Evolutionary conservation across 2,888 invertebrate genomes (phyloP), one percentile per base, ranked within the genome.

Genomic region (Nomada fabriciana): DNA sequence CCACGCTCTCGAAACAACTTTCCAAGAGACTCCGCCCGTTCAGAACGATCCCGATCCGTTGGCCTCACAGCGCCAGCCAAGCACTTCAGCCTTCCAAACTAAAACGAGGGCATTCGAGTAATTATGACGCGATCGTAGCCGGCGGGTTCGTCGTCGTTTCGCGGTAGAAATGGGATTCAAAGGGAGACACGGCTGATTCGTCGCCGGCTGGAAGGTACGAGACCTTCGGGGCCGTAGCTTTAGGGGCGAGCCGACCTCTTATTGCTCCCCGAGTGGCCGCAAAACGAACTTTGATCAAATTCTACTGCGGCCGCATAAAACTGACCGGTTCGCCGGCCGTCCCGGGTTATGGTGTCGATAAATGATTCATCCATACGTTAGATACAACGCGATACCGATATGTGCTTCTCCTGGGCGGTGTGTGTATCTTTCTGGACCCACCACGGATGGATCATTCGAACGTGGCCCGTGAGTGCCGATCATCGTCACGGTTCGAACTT

Each of bases 201-300:
- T 69, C 76, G 52, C 69, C 67, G 67, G 74, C 60, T 70, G 78
- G 76, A 88, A 76, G 83, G 82, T 81, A 85, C 68, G 85, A 84
- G 89, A 84, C 85, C 86, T 89, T 77, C 76, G 88, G 78, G 83
- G 86, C 74, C 83, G 82, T 82, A 87, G 85, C 87, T 90, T 90
- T 88, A 86, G 88, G 88, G 87, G 74, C 84, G 88, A 87, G 82
- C 65, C 80, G 81, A 59, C 73, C 86, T 80, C 93, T 94, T 94
- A 94, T 93, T 94, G 92, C 94, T 94, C 94, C 94, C 94, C 91
- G 92, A 94, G 94, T 94, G 93, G 90, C 93, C 93, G 93, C 94
- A 93, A 94, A 94, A 93, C 93, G 93, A 93, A 94, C 92, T 94
- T 94, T 94, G 93, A 94, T 94, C 94, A 94, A 93, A 94, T 94